These are phyloP conservation scores for Hydroisotoma schaefferi DNA, from an alignment of 2,888 invertebrate genomes.

Conservation along the genomic window DNA sequence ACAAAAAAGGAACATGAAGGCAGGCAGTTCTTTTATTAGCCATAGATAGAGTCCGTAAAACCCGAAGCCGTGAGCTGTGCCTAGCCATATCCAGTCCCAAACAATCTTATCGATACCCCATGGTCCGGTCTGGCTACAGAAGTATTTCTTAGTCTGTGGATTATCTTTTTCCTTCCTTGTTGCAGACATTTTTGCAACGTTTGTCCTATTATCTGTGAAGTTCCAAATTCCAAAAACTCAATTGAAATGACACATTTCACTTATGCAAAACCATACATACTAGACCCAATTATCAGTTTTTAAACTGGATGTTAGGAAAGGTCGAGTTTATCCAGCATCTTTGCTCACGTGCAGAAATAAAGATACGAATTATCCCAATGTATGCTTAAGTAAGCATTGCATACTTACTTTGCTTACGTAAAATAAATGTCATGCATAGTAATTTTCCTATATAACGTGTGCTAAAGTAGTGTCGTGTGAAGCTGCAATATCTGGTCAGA, in stretches of 20 bases:
- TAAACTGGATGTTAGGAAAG: too few species aligned
- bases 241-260: not conserved
- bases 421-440: too few species aligned
- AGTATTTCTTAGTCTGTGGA: not conserved
- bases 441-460: too few species aligned
- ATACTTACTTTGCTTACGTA: too few species aligned
- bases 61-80: slow-evolving; percentile 17
- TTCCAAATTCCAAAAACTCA: not conserved
- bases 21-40: slow-evolving; percentile 1
- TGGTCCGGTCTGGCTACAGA: slow-evolving; percentile 11
- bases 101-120: slow-evolving; percentile 19
- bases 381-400: too few species aligned
- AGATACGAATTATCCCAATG: too few species aligned
- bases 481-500: too few species aligned
- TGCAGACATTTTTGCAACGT: not conserved
- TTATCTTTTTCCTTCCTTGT: not conserved
- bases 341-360: too few species aligned
- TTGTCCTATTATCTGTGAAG: not conserved
- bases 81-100: slow-evolving; percentile 14
- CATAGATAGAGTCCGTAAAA: slow-evolving; percentile 1
- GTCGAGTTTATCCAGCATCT: too few species aligned
- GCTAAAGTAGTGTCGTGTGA: too few species aligned
- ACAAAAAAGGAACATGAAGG: slow-evolving; percentile 13
- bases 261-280: not conserved
- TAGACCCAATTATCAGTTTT: too few species aligned